Base-by-base conservation (phyloP, 2,113 vertebrate species). In the Percopsis transmontana region DNA sequence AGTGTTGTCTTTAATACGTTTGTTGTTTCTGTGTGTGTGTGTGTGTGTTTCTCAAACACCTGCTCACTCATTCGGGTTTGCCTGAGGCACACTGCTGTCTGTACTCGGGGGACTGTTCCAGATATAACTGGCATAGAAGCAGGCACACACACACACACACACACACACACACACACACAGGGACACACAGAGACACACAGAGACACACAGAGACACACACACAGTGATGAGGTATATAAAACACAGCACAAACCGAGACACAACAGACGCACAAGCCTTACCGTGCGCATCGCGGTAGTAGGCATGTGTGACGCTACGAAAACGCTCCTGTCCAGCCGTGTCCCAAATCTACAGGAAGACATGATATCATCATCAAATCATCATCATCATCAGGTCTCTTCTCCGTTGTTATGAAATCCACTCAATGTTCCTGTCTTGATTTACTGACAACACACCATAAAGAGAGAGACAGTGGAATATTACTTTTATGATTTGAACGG, bases 241-340 rank as follows among this genome's bases (percentile, higher is more conserved):
- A n/a, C 38, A 45, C n/a, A 68, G 61, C 13, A 19, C 9, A 53
- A 48, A 39, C 14, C 13, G 62, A 19, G 27, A 21, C 62, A 58
- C 44, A 62, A 50, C 45, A 60, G 12, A 58, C 21, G 24, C 23
- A 10, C 23, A 27, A 15, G 19, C 54, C 94, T 90, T 91, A 98
- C 96, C 96, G 0, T 98, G 93, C 19, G 96, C 96, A 0, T 98
- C 96, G 0, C 96, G 91, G 77, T 98, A 98, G 77, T 98, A 97
- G n/a, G 96, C 95, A 0, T 98, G 96, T 0, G 96, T 97, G 65
- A 97, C 94, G 0, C 96, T 97, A 54, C 95, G 92, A 85, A 96
- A 95, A 9, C 96, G 86, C 73, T 97, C 96, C 83, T 98, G 96
- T 18, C 96, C 96, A 0, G 96, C 96, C 0, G 96, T 97, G 87